phyloP scores from a whole-genome alignment of 92 coral and sea anemone species.

The Zoanthus sociatus region DNA sequence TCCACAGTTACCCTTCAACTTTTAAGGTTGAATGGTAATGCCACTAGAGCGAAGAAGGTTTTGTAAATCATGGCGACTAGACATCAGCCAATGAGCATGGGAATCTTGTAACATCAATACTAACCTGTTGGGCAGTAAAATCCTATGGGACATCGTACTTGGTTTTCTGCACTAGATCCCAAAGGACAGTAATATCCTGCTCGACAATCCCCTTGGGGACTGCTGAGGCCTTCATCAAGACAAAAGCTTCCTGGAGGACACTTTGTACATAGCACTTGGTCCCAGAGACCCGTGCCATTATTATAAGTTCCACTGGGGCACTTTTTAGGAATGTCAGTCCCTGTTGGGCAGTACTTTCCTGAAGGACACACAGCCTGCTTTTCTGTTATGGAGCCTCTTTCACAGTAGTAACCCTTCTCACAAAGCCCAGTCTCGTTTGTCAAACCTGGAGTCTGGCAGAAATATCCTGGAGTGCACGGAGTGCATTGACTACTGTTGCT shows the following conservation, averaged over 20 bases:
- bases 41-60: too few species aligned
- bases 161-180: slow-evolving; percentile 79
- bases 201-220: slow-evolving; percentile 81
- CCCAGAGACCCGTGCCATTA: slow-evolving; percentile 85
- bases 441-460: slow-evolving; percentile 81
- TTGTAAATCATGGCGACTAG: too few species aligned
- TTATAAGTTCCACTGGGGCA: slow-evolving; percentile 92
- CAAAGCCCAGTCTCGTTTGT: slow-evolving; percentile 87
- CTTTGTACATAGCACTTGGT: slow-evolving; percentile 78
- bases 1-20: too few species aligned
- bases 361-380: slow-evolving; percentile 76
- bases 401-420: slow-evolving; percentile 86
- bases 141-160: slow-evolving; percentile 89
- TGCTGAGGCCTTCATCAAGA: slow-evolving; percentile 73
- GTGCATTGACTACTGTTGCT: slow-evolving; percentile 88
- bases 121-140: slow-evolving; percentile 92
- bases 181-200: slow-evolving; percentile 92
- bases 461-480: slow-evolving; percentile 87
- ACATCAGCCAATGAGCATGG: too few species aligned
- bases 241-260: slow-evolving; percentile 95
- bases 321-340: slow-evolving; percentile 76
- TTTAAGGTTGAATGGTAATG: too few species aligned
- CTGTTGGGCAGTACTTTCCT: slow-evolving; percentile 90
- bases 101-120: neutral
- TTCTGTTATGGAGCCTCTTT: slow-evolving; percentile 67